These are phyloP conservation scores for Mercenaria mercenaria DNA, from an alignment of 1,140 invertebrate species.

Conservation along the genomic window DNA sequence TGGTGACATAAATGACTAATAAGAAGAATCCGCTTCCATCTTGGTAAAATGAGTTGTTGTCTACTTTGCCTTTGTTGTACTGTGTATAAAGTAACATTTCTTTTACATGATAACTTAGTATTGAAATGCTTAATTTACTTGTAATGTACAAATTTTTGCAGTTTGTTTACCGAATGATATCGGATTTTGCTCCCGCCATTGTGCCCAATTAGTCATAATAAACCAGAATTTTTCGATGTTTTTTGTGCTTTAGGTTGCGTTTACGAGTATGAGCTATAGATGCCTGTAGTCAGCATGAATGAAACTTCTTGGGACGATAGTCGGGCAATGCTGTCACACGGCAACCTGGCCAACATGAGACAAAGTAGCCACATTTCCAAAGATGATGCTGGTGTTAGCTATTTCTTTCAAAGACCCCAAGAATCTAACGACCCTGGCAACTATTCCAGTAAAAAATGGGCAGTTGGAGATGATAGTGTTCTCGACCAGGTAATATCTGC, in stretches of 20 bases:
- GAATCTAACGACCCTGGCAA: constrained; percentile 89
- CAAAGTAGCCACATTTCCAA: constrained; percentile 86
- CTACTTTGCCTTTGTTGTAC: not conserved
- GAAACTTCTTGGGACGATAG: constrained; percentile 82
- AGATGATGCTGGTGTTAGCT: constrained; percentile 95
- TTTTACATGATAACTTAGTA: not conserved
- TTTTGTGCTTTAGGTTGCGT: constrained; percentile 68
- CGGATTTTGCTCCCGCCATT: constrained; percentile 74
- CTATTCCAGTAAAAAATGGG: constrained; percentile 91
- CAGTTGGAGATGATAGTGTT: constrained; percentile 92
- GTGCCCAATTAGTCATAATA: constrained; percentile 61
- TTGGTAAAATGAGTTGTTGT: constrained; percentile 70
- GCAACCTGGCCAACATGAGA: constrained; percentile 66
- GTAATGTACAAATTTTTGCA: constrained; percentile 62
- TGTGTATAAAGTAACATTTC: constrained; percentile 5
- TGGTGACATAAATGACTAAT: constrained; percentile 67
- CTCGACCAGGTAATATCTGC: constrained; percentile 88
- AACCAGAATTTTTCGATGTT: constrained; percentile 38
- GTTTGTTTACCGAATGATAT: not conserved
- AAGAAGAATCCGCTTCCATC: constrained; percentile 79
- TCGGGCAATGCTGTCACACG: constrained; percentile 80
- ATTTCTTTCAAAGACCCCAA: constrained; percentile 94
- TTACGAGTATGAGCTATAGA: constrained; percentile 78
- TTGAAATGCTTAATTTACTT: not conserved
- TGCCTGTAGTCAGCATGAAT: constrained; percentile 83